Percentiles rank a stretch among this genome's conserved stretches.
These are phyloP conservation scores for Eustalomyia histrio DNA, from an alignment of 2,888 invertebrate genomes.

Conservation along the genomic window DNA sequence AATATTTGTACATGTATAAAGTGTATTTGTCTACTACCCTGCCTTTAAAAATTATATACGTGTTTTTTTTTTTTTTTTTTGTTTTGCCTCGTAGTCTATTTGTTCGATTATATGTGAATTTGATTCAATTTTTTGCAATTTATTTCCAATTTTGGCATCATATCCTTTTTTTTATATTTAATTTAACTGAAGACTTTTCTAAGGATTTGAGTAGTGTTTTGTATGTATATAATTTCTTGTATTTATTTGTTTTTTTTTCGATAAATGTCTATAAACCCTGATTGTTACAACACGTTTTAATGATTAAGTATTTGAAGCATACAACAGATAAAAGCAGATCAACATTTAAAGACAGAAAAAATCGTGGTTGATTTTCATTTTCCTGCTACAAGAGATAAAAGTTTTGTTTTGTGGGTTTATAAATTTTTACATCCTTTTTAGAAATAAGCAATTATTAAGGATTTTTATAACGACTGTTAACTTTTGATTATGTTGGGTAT, in stretches of 20 bases:
- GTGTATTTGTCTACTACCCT: constrained; percentile 26
- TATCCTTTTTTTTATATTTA: constrained; percentile 49
- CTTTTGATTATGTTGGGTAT: too few species aligned
- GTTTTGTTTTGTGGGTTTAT: too few species aligned
- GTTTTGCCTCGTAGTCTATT: constrained; percentile 60
- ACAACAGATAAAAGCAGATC: constrained; percentile 20
- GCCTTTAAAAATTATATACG: constrained; percentile 25
- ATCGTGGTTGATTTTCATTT: constrained; percentile 10
- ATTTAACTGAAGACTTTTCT: constrained; percentile 50
- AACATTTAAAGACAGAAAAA: not conserved
- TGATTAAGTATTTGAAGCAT: constrained; percentile 48
- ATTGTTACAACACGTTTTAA: constrained; percentile 58
- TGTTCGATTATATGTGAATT: constrained; percentile 72
- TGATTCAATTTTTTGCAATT: constrained; percentile 77
- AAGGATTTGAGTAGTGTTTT: constrained; percentile 35
- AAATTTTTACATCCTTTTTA: too few species aligned
- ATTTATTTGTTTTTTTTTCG: constrained; percentile 17
- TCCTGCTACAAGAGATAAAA: too few species aligned
- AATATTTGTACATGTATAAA: not conserved
- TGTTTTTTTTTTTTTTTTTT: constrained; percentile 69
- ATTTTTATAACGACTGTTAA: too few species aligned
- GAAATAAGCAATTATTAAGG: too few species aligned
- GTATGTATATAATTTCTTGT: constrained; percentile 8
- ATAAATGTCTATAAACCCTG: constrained; percentile 21
- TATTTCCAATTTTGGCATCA: constrained; percentile 74